Base-by-base conservation (phyloP, 2,113 vertebrate species). In the Hippocampus guttulatus region DNA sequence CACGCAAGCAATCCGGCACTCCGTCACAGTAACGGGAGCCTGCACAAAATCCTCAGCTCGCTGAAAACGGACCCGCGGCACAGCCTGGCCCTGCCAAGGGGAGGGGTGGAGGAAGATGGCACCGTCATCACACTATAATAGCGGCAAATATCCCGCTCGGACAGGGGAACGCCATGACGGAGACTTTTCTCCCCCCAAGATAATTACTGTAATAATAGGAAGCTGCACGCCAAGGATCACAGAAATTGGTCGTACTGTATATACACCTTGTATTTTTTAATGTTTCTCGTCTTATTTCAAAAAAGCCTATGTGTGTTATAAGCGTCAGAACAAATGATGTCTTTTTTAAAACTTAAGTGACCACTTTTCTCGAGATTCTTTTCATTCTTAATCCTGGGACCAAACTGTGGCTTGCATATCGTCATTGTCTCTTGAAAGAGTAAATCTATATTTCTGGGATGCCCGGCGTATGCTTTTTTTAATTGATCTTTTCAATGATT, bases 61-160 rank as follows among this genome's bases (percentile, higher is more conserved):
- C 90, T 99, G 89, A 95, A 94, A 88, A 91, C 95, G 49, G 96
- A 97, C 89, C 95, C 95, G 47, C 92, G 96, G n/a, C 93, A 98
- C 87, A 97, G 96, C 83, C 93, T 99, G 67, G 93, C 93, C 23
- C 92, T 98, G 77, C 96, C 96, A 30, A 92, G 92, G 15, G 97
- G 96, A 51, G 96, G 95, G 1, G 93, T 99, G 91, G 92, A 99
- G 89, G 97, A 99, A 84, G 96, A 98, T 0, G 96, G 96, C 75
- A 98, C 96, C 0, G 96, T 98, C 51, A 95, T 99, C 75, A 99
- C 97, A 1, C 94, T 99, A 93, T 99, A 93, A 98, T 89, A 79
- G 74, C 41, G 43, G 55, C 1, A 68, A 41, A 64, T 65, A n/a
- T 61, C 8, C 62, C 27, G 74, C 70, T 67, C 67, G 94, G 75